phyloP scores from a whole-genome alignment of 1,140 invertebrate species.

The Drosophila bocqueti region DNA sequence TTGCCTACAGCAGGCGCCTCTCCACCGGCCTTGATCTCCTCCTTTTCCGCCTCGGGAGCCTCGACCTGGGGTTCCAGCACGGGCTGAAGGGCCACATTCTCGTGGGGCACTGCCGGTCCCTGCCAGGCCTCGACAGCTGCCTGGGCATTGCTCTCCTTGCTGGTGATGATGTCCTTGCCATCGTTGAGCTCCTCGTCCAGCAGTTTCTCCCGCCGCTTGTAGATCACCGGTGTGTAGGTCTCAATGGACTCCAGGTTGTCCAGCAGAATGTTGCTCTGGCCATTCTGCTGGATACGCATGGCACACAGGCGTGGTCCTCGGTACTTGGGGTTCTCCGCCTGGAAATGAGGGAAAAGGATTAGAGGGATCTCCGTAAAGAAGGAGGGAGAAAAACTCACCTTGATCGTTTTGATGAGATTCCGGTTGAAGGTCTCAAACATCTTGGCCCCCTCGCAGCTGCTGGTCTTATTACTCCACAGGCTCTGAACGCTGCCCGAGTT shows the following conservation, averaged over 20 bases:
- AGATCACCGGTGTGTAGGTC: constrained; percentile 88
- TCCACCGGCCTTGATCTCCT: constrained; percentile 18
- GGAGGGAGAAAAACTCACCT: constrained; percentile 43
- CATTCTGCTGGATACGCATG: constrained; percentile 89
- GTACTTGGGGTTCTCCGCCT: constrained; percentile 81
- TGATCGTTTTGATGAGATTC: constrained; percentile 84
- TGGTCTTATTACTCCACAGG: constrained; percentile 82
- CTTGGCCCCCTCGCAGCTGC: constrained; percentile 83
- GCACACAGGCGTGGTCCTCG: constrained; percentile 90
- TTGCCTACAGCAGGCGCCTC: constrained; percentile 4
- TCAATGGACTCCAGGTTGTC: constrained; percentile 90
- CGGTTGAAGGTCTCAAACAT: constrained; percentile 84
- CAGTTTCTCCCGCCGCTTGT: constrained; percentile 86
- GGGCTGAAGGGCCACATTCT: constrained; percentile 64
- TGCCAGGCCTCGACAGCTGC: constrained; percentile 69
- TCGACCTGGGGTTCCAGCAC: constrained; percentile 72
- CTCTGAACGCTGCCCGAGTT: constrained; percentile 82
- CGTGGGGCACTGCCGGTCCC: constrained; percentile 54
- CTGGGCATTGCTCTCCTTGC: constrained; percentile 75
- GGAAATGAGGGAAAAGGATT: not conserved
- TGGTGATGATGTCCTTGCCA: constrained; percentile 83
- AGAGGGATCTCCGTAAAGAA: not conserved
- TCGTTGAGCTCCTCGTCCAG: constrained; percentile 84
- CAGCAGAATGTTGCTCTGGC: constrained; percentile 91
- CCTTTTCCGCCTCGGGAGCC: constrained; percentile 48